phyloP scores from a whole-genome alignment of 2,113 vertebrate genomes.

The Rhabdornis inornatus region DNA sequence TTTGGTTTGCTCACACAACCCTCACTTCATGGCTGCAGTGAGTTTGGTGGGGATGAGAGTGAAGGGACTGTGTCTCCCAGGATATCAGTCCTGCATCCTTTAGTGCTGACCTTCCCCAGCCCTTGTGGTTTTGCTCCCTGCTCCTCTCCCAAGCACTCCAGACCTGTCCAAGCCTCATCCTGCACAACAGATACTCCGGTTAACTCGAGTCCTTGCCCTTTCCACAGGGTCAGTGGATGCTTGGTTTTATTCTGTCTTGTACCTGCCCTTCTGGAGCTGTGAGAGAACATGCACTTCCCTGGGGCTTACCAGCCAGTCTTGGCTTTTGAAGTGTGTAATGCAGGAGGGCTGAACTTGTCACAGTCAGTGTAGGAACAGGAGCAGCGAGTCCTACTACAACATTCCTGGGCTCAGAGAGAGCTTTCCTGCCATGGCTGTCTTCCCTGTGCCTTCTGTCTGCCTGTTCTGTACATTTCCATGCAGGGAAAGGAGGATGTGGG shows the following conservation, averaged over 20 bases:
- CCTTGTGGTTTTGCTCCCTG: background rate
- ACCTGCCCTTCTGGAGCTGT: background rate
- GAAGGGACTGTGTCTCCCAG: background rate
- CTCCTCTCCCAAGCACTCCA: background rate
- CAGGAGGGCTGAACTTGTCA: background rate
- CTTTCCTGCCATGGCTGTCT: background rate
- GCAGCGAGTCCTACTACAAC: background rate
- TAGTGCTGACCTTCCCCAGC: background rate
- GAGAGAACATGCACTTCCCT: rapidly evolving
- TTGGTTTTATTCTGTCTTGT: background rate
- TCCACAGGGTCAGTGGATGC: background rate
- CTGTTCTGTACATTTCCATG: rapidly evolving
- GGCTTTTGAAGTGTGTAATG: rapidly evolving
- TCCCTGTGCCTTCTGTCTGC: background rate
- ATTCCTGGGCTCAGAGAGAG: background rate
- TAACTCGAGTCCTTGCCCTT: background rate
- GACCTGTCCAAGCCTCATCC: rapidly evolving
- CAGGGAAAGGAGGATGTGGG: rapidly evolving
- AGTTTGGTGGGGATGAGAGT: background rate
- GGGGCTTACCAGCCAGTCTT: background rate
- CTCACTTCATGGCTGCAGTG: rapidly evolving
- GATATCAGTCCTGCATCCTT: background rate
- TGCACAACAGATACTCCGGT: rapidly evolving
- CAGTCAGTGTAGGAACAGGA: background rate
- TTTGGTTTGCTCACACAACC: rapidly evolving